Percentiles rank a stretch among this genome's conserved stretches.
These are phyloP conservation scores for Phycodurus eques DNA, from an alignment of 2,113 vertebrate species.

Conservation along the genomic window DNA sequence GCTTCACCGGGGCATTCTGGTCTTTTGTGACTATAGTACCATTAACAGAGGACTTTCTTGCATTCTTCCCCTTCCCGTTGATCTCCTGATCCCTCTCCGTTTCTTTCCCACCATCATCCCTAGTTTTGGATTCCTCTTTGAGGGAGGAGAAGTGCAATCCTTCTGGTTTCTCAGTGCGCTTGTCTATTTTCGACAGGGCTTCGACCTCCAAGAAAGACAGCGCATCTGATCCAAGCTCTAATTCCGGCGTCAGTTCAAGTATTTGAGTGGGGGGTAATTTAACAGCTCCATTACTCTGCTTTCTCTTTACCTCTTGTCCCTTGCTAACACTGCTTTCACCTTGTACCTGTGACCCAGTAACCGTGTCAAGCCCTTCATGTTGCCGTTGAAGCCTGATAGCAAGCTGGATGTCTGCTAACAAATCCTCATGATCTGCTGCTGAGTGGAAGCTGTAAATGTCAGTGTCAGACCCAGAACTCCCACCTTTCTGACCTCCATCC, in stretches of 20 bases:
- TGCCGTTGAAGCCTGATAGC: slow-evolving; percentile 85
- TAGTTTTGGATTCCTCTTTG: slow-evolving; percentile 11
- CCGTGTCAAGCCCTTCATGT: slow-evolving; percentile 11
- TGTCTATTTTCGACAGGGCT: slow-evolving; percentile 1
- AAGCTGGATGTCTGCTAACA: slow-evolving; percentile 96
- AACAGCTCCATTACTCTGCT: slow-evolving; percentile 34
- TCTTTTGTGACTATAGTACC: slow-evolving; percentile 70
- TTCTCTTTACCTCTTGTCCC: slow-evolving; percentile 21
- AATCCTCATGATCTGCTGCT: slow-evolving; percentile 90
- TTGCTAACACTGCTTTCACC: slow-evolving; percentile 15
- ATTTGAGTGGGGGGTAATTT: slow-evolving; percentile 34
- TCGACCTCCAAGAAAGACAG: slow-evolving; percentile 54
- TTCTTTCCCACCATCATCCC: slow-evolving; percentile 17
- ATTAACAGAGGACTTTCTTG: slow-evolving; percentile 62
- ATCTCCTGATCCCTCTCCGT: slow-evolving; percentile 22
- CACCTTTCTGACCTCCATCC: slow-evolving; percentile 79
- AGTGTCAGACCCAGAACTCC: slow-evolving; percentile 92
- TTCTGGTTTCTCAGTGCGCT: slow-evolving; percentile 3
- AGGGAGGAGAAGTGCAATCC: not conserved
- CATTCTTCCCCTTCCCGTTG: slow-evolving; percentile 23
- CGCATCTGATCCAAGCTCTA: slow-evolving; percentile 66
- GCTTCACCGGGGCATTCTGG: slow-evolving; percentile 54
- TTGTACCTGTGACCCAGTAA: slow-evolving; percentile 5
- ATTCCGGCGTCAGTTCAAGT: slow-evolving; percentile 48
- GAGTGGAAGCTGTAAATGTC: slow-evolving; percentile 99